These are phyloP conservation scores for Pelagia noctiluca DNA, from an alignment of 30 jellyfish, hydroid and myxozoan genomes.

Conservation along the genomic window DNA sequence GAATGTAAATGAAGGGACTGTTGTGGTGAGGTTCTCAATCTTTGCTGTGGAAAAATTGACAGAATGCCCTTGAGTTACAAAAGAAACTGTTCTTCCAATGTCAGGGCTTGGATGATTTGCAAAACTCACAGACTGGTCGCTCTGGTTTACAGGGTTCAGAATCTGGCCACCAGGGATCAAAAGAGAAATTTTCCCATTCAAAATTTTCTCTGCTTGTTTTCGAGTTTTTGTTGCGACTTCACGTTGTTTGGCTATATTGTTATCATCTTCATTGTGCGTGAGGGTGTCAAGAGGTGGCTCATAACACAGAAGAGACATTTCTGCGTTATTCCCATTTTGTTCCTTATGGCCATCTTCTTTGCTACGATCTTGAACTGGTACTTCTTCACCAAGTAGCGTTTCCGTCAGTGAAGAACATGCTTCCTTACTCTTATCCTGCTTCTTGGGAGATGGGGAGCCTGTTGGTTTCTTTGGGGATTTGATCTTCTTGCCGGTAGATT, in stretches of 20 bases:
- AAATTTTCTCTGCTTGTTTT: slow-evolving; percentile 43
- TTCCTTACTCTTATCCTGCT: background rate
- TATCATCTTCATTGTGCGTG: background rate
- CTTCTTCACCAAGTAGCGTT: slow-evolving; percentile 12
- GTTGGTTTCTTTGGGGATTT: background rate
- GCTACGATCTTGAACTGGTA: background rate
- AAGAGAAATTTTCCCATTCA: slow-evolving; percentile 46
- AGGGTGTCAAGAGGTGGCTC: slow-evolving; percentile 13
- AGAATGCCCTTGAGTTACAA: too few species aligned
- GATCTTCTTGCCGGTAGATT: too few species aligned
- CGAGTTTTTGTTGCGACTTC: background rate
- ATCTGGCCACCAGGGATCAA: background rate
- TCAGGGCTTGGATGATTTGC: too few species aligned
- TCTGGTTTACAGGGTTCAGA: background rate
- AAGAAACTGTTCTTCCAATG: too few species aligned
- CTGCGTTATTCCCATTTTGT: background rate
- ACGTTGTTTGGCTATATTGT: background rate
- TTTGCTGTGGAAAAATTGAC: too few species aligned
- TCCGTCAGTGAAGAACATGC: slow-evolving; percentile 1
- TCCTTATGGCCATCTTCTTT: slow-evolving; percentile 13
- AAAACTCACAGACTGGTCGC: background rate
- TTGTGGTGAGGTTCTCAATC: too few species aligned
- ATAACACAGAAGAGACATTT: background rate
- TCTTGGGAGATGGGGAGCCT: background rate
- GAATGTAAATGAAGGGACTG: too few species aligned